Evolutionary conservation across 1,140 invertebrate genomes (phyloP).

Genomic region (Condylostylus longicornis): DNA sequence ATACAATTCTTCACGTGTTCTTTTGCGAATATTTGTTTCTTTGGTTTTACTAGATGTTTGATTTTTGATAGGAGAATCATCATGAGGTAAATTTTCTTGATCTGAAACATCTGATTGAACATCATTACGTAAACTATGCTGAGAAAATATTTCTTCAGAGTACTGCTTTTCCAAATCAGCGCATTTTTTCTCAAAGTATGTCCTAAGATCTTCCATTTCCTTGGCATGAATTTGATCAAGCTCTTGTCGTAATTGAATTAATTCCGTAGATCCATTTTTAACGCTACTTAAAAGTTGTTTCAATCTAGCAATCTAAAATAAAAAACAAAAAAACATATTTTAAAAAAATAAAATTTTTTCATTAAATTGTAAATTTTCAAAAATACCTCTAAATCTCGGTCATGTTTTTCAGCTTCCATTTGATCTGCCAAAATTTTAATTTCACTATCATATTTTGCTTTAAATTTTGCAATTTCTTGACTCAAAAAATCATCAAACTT

Average conservation of each 20-base stretch:
- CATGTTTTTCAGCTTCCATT: constrained; percentile 18
- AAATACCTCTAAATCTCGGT: constrained; percentile 12
- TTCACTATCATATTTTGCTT: constrained; percentile 34
- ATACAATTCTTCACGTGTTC: constrained; percentile 20
- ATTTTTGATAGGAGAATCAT: constrained; percentile 3
- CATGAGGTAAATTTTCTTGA: constrained; percentile 20
- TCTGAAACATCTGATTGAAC: constrained; percentile 23
- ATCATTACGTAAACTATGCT: constrained; percentile 38
- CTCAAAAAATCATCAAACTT: constrained; percentile 36
- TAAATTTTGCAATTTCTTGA: constrained; percentile 33
- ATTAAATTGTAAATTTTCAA: neutral
- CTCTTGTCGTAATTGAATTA: constrained; percentile 38
- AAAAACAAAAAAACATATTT: constrained; percentile 12
- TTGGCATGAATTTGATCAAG: constrained; percentile 46
- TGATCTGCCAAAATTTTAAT: constrained; percentile 33
- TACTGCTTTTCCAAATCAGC: constrained; percentile 58
- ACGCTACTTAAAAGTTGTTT: constrained; percentile 33
- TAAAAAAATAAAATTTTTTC: no score
- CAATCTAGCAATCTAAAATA: constrained; percentile 33
- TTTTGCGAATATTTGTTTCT: constrained; percentile 21
- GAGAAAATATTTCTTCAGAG: constrained; percentile 52
- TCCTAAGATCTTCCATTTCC: constrained; percentile 60
- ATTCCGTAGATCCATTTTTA: constrained; percentile 35
- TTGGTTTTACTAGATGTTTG: constrained; percentile 6
- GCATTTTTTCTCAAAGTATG: constrained; percentile 63